Evolutionary conservation across 1,140 invertebrate species (phyloP).

Genomic region (Trachelipus rathkii): DNA sequence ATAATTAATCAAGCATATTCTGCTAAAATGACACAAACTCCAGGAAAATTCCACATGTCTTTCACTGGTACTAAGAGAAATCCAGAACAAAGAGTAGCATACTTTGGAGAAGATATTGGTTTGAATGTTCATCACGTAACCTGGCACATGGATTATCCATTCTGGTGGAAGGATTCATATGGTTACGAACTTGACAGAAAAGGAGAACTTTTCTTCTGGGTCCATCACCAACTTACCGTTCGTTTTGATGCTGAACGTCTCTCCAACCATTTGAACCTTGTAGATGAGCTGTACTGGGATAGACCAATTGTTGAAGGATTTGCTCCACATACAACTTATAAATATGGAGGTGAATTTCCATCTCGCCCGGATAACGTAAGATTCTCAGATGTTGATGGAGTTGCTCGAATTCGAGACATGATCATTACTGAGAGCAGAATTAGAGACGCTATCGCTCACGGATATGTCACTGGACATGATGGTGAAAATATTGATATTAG

Average conservation of each 20-base stretch:
- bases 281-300: slow-evolving; percentile 52
- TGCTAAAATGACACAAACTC: slow-evolving; percentile 49
- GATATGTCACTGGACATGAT: slow-evolving; percentile 54
- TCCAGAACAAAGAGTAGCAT: slow-evolving; percentile 57
- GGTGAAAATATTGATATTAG: slow-evolving; percentile 26
- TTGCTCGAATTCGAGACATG: slow-evolving; percentile 50
- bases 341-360: slow-evolving; percentile 58
- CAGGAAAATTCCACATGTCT: slow-evolving; percentile 39
- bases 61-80: slow-evolving; percentile 45
- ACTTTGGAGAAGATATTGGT: slow-evolving; percentile 62
- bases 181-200: slow-evolving; percentile 46
- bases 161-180: slow-evolving; percentile 41
- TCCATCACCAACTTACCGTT: slow-evolving; percentile 46
- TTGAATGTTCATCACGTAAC: slow-evolving; percentile 60
- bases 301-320: slow-evolving; percentile 57
- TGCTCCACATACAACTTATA: slow-evolving; percentile 53
- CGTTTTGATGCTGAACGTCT: slow-evolving; percentile 55
- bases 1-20: slow-evolving; percentile 48
- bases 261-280: slow-evolving; percentile 52
- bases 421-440: slow-evolving; percentile 59
- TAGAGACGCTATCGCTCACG: slow-evolving; percentile 60
- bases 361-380: slow-evolving; percentile 54
- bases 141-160: slow-evolving; percentile 54
- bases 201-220: slow-evolving; percentile 45
- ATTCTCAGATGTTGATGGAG: slow-evolving; percentile 54